A percentile compares a stretch with the other conserved stretches of the same genome.
These are phyloP conservation scores for Apoderus coryli DNA, from an alignment of 2,888 invertebrate species.

Conservation along the genomic window DNA sequence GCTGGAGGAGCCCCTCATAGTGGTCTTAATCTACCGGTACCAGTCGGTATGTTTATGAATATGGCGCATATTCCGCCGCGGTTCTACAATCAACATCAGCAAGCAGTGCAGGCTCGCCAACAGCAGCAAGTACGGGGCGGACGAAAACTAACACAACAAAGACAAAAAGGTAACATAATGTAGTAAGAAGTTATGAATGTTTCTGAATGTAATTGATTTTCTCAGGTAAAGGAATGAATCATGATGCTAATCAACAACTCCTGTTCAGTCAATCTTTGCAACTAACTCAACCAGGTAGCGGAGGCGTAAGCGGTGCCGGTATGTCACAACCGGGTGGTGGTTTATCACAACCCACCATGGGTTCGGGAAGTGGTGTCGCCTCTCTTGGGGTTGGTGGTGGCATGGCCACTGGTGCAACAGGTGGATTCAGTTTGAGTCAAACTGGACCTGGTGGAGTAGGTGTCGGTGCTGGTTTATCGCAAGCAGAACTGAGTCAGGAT, in stretches of 20 bases:
- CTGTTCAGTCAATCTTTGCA: slow-evolving; percentile 54
- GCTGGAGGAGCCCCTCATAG: too few relatives aligned
- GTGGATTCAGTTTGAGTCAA: slow-evolving; percentile 51
- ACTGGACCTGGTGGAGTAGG: too few relatives aligned
- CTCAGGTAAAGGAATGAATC: slow-evolving; percentile 23
- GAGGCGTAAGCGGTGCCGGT: too few relatives aligned
- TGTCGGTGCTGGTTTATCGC: slow-evolving; percentile 54
- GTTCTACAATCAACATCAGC: slow-evolving; percentile 61
- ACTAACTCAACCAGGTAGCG: slow-evolving; percentile 43
- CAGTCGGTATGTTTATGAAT: slow-evolving; percentile 89
- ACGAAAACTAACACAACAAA: slow-evolving; percentile 28
- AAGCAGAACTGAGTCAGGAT: slow-evolving; percentile 66
- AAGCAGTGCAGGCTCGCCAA: slow-evolving; percentile 43
- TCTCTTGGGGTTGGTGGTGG: too few relatives aligned
- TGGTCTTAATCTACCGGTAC: slow-evolving; percentile 77
- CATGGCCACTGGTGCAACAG: slow-evolving; percentile 63
- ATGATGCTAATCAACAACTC: slow-evolving; percentile 34
- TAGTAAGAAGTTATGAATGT: too few relatives aligned
- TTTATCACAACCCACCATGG: too few relatives aligned
- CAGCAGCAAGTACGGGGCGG: slow-evolving; percentile 25
- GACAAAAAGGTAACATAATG: slow-evolving; percentile 15
- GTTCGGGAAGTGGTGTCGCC: too few relatives aligned
- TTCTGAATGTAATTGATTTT: too few relatives aligned
- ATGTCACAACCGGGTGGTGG: too few relatives aligned
- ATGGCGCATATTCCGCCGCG: slow-evolving; percentile 66